Percentiles rank a stretch among this genome's conserved stretches.
Conservation (phyloP, 2,888 invertebrate genomes). For the Ceriagrion tenellum region DNA sequence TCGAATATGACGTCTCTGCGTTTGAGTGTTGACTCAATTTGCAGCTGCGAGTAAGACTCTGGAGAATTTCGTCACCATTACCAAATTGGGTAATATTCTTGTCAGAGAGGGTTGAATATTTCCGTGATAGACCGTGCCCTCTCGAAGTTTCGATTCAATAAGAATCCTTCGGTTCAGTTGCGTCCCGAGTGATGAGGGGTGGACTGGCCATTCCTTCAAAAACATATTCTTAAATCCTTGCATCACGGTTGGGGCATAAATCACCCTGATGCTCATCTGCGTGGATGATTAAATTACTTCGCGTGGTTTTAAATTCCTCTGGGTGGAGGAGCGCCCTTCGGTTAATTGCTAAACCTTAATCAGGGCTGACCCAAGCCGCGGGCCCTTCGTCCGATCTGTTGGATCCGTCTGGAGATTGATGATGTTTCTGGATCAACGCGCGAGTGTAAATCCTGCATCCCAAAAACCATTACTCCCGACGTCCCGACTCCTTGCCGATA, state of each 20-base stretch:
- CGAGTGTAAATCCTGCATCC: background rate
- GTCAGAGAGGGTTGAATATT: background rate
- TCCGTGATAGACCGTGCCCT: no score
- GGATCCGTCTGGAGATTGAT: background rate
- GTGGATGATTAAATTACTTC: no score
- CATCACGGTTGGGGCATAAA: background rate
- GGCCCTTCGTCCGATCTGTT: background rate
- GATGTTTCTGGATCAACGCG: background rate
- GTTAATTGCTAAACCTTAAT: background rate
- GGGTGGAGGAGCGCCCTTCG: background rate
- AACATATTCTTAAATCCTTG: no score
- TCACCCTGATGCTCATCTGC: background rate
- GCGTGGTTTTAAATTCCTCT: no score
- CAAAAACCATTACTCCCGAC: background rate
- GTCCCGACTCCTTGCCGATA: background rate
- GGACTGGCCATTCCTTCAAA: no score
- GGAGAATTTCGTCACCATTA: background rate
- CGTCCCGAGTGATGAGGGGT: no score
- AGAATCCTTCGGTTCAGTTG: no score
- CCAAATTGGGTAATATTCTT: background rate
- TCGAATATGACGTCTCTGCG: background rate
- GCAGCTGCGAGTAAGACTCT: background rate
- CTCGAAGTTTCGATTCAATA: no score
- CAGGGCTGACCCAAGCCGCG: background rate
- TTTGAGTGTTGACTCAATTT: background rate